A percentile compares a stretch with the other conserved stretches of the same genome.
Evolutionary conservation across 2,113 vertebrate genomes (phyloP).

Genomic region (Lophochroa leadbeateri): DNA sequence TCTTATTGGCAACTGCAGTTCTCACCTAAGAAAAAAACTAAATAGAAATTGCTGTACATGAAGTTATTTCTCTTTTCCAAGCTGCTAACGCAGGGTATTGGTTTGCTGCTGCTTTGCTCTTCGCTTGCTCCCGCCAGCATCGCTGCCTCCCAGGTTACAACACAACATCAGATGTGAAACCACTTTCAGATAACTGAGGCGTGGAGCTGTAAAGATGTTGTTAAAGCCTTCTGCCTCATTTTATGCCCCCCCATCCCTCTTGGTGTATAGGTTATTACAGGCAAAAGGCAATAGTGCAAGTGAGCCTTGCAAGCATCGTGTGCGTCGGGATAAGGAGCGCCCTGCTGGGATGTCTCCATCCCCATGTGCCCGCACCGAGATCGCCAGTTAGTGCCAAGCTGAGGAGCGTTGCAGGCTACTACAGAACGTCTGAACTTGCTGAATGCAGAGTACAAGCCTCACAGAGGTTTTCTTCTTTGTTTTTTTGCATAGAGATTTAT

Average conservation of each 20-base stretch:
- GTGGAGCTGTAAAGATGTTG: neutral
- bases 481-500: constrained; percentile 60
- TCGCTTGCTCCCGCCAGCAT: neutral
- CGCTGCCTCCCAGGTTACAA: neutral
- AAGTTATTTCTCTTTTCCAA: constrained; percentile 49
- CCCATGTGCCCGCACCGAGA: neutral
- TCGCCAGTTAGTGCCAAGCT: neutral
- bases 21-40: neutral
- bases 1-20: constrained; percentile 56
- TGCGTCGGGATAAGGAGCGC: neutral
- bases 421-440: neutral
- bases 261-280: neutral
- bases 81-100: constrained; percentile 22
- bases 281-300: constrained; percentile 52
- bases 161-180: neutral
- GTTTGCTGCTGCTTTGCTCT: constrained; percentile 6
- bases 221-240: neutral
- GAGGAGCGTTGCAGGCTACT: neutral
- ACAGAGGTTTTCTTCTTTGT: neutral
- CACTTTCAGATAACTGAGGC: neutral
- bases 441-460: constrained; percentile 5
- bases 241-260: neutral
- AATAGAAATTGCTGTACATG: constrained; percentile 41
- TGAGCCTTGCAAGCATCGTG: neutral
- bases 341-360: neutral